These are phyloP conservation scores for Sarcophaga carnaria DNA, from an alignment of 2,888 invertebrate species.

Conservation along the genomic window DNA sequence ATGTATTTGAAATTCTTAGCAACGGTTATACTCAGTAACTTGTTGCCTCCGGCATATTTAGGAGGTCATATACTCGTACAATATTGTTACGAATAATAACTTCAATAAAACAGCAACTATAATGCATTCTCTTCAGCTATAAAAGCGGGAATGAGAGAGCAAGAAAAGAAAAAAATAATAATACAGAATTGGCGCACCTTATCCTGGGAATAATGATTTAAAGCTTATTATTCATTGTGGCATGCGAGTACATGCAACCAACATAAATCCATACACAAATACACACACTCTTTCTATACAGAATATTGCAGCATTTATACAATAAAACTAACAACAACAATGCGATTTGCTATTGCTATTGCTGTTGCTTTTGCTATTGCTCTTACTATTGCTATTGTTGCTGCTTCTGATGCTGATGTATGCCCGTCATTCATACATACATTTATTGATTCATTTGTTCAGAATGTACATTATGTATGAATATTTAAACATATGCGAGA, in stretches of 20 bases:
- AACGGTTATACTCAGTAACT: slow-evolving; percentile 60
- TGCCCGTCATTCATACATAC: slow-evolving; percentile 44
- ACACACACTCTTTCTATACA: background rate
- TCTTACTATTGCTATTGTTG: background rate
- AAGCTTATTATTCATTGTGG: slow-evolving; percentile 63
- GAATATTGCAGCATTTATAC: slow-evolving; percentile 33
- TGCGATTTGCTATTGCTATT: slow-evolving; percentile 27
- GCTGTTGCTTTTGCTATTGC: slow-evolving; percentile 13
- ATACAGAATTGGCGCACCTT: slow-evolving; percentile 66
- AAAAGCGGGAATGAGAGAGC: background rate
- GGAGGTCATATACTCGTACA: slow-evolving; percentile 62
- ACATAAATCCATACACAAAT: background rate
- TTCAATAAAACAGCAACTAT: slow-evolving; percentile 28
- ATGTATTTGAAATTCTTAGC: slow-evolving; percentile 56
- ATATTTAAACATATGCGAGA: too few species aligned
- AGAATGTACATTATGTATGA: background rate
- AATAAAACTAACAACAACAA: too few species aligned
- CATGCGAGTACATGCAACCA: slow-evolving; percentile 30
- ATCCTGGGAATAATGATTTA: slow-evolving; percentile 68
- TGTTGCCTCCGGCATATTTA: slow-evolving; percentile 66
- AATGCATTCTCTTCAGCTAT: slow-evolving; percentile 29
- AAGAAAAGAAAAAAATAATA: background rate
- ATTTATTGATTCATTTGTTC: slow-evolving; percentile 52
- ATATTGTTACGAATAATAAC: slow-evolving; percentile 56
- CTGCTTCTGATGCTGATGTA: slow-evolving; percentile 39